A percentile compares a stretch with the other conserved stretches of the same genome.
Evolutionary conservation across 2,888 invertebrate species (phyloP).

Genomic region (Acanthosepion lycidas): DNA sequence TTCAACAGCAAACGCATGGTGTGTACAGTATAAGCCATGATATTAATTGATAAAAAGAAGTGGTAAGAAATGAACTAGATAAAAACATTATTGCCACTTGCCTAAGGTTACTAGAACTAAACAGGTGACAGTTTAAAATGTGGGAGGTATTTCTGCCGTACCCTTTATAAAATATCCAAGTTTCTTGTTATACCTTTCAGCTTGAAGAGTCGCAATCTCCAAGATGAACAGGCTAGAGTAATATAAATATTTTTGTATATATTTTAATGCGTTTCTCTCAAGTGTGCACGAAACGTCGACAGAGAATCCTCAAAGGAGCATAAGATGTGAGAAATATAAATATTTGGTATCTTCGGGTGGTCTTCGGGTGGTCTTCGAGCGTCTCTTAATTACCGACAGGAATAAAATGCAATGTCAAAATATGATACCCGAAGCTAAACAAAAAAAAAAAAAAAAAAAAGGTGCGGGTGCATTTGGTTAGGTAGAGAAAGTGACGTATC

Average conservation of each 20-base stretch:
- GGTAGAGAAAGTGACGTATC: no score
- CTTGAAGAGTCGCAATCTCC: not conserved
- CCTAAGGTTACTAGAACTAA: no score
- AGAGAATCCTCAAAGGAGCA: not conserved
- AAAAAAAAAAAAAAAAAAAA: no score
- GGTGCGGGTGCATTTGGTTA: no score
- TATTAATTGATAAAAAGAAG: no score
- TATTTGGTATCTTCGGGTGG: not conserved
- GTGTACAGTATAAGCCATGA: no score
- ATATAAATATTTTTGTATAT: not conserved
- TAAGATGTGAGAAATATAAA: not conserved
- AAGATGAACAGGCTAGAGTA: not conserved
- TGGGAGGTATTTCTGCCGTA: no score
- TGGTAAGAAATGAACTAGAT: no score
- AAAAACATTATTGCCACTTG: no score
- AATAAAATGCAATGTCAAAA: not conserved
- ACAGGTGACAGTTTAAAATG: no score
- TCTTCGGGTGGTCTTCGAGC: not conserved
- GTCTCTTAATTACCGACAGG: not conserved
- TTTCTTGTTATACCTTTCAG: not conserved
- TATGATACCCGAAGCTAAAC: not conserved
- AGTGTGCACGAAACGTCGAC: not conserved
- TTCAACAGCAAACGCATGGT: no score
- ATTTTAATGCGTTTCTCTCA: not conserved
- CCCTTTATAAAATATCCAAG: not conserved